A percentile compares a stretch with the other conserved stretches of the same genome.
Evolutionary conservation across 2,888 invertebrate genomes (phyloP).

Genomic region (Gastracanthus pulcherrimus): DNA sequence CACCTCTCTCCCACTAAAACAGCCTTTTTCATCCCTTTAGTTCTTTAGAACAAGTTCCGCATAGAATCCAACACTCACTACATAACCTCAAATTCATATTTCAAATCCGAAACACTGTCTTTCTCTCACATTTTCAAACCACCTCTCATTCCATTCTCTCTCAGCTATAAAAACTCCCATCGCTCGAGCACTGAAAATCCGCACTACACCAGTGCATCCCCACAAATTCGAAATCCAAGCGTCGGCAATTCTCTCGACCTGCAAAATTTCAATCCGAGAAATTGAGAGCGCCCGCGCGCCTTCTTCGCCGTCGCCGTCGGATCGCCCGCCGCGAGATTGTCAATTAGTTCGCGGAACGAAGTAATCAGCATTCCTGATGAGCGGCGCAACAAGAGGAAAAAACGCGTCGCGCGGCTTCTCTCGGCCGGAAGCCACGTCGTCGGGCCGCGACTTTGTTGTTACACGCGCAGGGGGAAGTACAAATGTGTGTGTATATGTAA

Average conservation of each 20-base stretch:
- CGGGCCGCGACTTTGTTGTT: neutral
- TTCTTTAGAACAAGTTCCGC: too few species aligned
- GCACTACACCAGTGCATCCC: neutral
- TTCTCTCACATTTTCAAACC: too few species aligned
- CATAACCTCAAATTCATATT: too few species aligned
- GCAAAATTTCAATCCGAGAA: neutral
- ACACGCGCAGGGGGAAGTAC: neutral
- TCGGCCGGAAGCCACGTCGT: neutral
- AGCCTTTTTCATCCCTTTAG: too few species aligned
- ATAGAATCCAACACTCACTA: too few species aligned
- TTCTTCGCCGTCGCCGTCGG: neutral
- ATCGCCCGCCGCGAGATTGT: conserved; percentile 48
- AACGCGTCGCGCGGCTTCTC: neutral
- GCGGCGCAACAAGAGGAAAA: conserved; percentile 3
- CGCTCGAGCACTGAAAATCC: too few species aligned
- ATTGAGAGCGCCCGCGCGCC: conserved; percentile 15
- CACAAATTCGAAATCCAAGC: neutral
- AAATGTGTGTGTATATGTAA: neutral
- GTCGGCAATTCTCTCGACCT: neutral
- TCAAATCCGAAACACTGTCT: too few species aligned
- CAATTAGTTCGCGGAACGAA: conserved; percentile 54
- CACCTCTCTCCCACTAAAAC: too few species aligned
- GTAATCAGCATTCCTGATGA: conserved; percentile 50
- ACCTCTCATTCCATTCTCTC: too few species aligned
- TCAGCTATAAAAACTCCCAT: too few species aligned